Evolutionary conservation across 2,113 vertebrate species (phyloP), one percentile per base, ranked within the genome.

Genomic region (Caretta caretta): DNA sequence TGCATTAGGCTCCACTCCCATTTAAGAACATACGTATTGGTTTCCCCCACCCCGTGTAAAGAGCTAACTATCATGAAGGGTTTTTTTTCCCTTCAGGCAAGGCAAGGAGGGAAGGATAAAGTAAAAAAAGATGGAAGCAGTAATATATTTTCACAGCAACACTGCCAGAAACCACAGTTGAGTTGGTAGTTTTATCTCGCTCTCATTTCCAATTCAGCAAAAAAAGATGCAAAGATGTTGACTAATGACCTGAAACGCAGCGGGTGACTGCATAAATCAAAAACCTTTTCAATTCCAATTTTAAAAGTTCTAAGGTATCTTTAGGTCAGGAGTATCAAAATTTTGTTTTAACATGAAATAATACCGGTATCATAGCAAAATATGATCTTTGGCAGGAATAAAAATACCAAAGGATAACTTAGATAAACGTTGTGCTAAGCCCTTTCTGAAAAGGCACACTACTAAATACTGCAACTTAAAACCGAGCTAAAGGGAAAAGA

Each of bases 221-320:
- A 94, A 79, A 94, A 93, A 94, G 92, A 95, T 81, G 72, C 16
- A 75, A 50, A 92, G 49, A 93, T 84, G 49, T 50, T 92, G 59
- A 94, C 54, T 94, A 94, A 86, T 84, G 51, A 96, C 46, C 46
- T 75, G 42, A 82, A 94, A 79, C 31, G 83, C 51, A 84, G 69
- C 29, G 87, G 46, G 20, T 87, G 6, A 95, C 27, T 69, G 9
- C 29, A 96, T 90, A 95, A 96, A 93, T 88, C 84, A n/a, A 93
- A 59, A 91, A 76, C 9, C 83, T 79, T 89, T 89, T 62, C 20
- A 80, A 48, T 14, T 78, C 84, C 53, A 25, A 48, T 24, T 87
- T 90, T 72, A 65, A 84, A 65, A 88, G 5, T 86, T 95, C 50
- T 88, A 86, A 84, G 42, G 10, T 88, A 84, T 8, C 46, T 88